Conservation (phyloP, 2,797 vertebrate genomes). For the Iguana delicatissima region DNA sequence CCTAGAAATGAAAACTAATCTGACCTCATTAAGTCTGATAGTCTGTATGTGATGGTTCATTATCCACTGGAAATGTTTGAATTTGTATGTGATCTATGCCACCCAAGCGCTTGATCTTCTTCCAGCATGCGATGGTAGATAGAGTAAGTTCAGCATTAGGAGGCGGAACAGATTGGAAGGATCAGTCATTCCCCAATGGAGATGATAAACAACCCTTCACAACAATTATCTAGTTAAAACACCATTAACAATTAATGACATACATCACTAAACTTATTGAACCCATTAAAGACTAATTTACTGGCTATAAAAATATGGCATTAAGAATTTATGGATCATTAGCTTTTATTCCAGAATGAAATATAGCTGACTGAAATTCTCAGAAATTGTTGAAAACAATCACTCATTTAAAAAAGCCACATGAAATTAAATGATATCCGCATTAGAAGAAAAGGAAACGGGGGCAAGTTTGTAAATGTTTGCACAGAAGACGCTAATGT, state of each 20-base stretch:
- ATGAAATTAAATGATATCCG: slow-evolving; percentile 73
- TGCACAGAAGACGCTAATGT: slow-evolving; percentile 66
- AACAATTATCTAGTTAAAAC: slow-evolving; percentile 83
- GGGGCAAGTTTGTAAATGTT: slow-evolving; percentile 65
- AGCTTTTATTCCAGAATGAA: slow-evolving; percentile 81
- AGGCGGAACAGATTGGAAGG: slow-evolving; percentile 63
- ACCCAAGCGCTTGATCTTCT: slow-evolving; percentile 50
- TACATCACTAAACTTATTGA: slow-evolving; percentile 83
- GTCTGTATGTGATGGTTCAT: slow-evolving; percentile 47
- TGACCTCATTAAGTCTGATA: slow-evolving; percentile 59
- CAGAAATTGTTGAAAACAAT: slow-evolving; percentile 76
- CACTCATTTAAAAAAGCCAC: slow-evolving; percentile 68
- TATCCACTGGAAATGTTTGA: slow-evolving; percentile 66
- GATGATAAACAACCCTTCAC: slow-evolving; percentile 80
- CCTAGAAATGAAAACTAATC: slow-evolving; percentile 54
- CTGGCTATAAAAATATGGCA: slow-evolving; percentile 85
- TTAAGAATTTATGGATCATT: slow-evolving; percentile 87
- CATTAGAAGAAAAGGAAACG: slow-evolving; percentile 57
- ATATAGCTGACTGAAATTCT: slow-evolving; percentile 79
- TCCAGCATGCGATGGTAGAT: slow-evolving; percentile 56
- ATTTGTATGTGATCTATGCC: slow-evolving; percentile 59
- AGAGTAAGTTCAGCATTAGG: slow-evolving; percentile 45
- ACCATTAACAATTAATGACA: slow-evolving; percentile 85
- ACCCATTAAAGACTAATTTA: slow-evolving; percentile 87
- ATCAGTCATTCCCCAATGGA: slow-evolving; percentile 63